Evolutionary conservation across 2,888 invertebrate species (phyloP).

Genomic region (Seladonia tumulorum): DNA sequence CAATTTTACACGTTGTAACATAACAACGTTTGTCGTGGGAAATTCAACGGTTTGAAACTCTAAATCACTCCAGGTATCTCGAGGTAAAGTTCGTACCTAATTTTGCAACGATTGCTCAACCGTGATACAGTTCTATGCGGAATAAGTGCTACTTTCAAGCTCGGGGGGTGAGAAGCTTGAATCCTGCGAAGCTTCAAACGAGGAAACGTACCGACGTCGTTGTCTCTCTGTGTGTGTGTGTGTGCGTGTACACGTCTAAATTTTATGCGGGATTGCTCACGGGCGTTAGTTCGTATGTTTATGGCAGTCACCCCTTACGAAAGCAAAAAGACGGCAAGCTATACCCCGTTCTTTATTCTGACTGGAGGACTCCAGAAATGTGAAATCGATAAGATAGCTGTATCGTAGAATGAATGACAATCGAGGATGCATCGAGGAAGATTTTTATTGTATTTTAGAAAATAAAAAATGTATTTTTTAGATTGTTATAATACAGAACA

Average conservation of each 20-base stretch:
- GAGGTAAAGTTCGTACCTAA: background rate
- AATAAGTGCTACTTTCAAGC: background rate
- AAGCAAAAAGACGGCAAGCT: background rate
- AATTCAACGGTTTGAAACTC: background rate
- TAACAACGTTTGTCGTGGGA: background rate
- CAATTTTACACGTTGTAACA: background rate
- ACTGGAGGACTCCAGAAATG: no score
- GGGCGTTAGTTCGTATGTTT: background rate
- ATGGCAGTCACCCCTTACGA: background rate
- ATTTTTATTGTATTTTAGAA: no score
- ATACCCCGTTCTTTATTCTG: background rate
- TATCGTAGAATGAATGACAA: no score
- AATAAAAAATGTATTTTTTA: no score
- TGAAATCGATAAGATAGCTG: no score
- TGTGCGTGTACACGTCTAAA: background rate
- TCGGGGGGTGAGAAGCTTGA: background rate
- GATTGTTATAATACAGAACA: no score
- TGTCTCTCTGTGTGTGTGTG: no score
- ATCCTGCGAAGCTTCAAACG: background rate
- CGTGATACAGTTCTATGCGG: constrained; percentile 1
- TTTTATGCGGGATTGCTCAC: background rate
- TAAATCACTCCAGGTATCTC: background rate
- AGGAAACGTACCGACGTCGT: background rate
- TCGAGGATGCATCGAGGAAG: no score
- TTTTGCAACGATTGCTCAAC: constrained; percentile 1